phyloP scores from a whole-genome alignment of 2,888 invertebrate genomes.

The Allolobophora icterica region DNA sequence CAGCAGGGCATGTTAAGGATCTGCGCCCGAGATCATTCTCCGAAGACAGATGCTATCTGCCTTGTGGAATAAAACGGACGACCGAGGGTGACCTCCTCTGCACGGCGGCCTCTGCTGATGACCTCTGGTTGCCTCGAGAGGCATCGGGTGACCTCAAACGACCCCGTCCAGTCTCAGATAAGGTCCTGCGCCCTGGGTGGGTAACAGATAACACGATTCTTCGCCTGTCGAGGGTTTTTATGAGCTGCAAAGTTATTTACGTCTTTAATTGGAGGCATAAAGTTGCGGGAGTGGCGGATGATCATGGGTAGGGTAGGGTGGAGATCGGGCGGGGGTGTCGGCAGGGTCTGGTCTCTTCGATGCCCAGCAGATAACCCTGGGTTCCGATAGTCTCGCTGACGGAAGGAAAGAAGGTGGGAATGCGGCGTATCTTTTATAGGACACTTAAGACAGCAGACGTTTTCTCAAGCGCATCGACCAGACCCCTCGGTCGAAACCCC shows the following conservation, averaged over 20 bases:
- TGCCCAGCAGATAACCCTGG: not conserved
- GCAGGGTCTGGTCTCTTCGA: not conserved
- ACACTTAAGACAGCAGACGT: not conserved
- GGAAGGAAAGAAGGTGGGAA: constrained; percentile 14
- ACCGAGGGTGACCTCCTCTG: not conserved
- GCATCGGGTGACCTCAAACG: not conserved
- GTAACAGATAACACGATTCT: not conserved
- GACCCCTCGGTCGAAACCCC: not conserved
- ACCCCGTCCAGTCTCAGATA: not conserved
- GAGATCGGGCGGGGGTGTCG: not conserved
- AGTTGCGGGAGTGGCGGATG: not conserved
- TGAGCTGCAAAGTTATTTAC: constrained; percentile 11
- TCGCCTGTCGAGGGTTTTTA: not conserved
- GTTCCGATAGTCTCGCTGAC: not conserved
- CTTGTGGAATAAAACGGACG: too few relatives aligned
- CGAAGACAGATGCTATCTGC: not conserved
- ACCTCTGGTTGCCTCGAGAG: not conserved
- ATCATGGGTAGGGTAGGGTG: not conserved
- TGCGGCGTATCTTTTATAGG: not conserved
- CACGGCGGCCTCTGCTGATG: not conserved
- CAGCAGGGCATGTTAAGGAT: not conserved
- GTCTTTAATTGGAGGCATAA: not conserved
- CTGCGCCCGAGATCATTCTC: not conserved
- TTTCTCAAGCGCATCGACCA: not conserved
- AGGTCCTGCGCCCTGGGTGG: not conserved